These are phyloP conservation scores for Lithosia quadra DNA, from an alignment of 2,888 invertebrate genomes.

Conservation along the genomic window DNA sequence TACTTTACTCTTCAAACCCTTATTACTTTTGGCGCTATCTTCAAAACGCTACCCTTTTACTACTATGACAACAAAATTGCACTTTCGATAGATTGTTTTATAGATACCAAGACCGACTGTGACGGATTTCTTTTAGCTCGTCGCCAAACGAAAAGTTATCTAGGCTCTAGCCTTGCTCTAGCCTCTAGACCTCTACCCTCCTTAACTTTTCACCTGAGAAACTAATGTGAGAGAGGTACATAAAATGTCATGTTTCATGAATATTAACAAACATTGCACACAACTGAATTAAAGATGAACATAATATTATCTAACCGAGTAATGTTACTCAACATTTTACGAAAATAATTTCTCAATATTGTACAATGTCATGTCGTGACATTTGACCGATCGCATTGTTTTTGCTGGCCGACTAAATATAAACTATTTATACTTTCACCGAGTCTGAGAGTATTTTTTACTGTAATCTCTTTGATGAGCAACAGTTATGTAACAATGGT, in stretches of 20 bases:
- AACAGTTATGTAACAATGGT: constrained; percentile 49
- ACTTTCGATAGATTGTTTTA: no score
- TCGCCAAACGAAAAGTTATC: not conserved
- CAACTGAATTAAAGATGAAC: constrained; percentile 13
- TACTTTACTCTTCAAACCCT: no score
- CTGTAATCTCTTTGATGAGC: constrained; percentile 30
- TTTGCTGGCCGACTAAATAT: constrained; percentile 42
- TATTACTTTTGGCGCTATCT: no score
- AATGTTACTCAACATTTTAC: constrained; percentile 21
- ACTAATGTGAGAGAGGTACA: not conserved
- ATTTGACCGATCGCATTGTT: constrained; percentile 48
- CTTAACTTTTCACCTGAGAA: no score
- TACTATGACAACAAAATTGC: no score
- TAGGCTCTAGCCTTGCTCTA: not conserved
- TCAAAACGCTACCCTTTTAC: no score
- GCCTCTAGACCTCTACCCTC: no score
- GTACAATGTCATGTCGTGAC: constrained; percentile 40
- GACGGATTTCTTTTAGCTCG: no score
- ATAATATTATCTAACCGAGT: constrained; percentile 18
- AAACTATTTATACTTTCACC: constrained; percentile 37
- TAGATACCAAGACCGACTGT: no score
- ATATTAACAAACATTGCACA: not conserved
- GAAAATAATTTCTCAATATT: constrained; percentile 22
- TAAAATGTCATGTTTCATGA: not conserved
- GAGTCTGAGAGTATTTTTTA: constrained; percentile 13